Conservation (phyloP, 2,797 vertebrate genomes). For the Neosilurus mollespiculum region DNA sequence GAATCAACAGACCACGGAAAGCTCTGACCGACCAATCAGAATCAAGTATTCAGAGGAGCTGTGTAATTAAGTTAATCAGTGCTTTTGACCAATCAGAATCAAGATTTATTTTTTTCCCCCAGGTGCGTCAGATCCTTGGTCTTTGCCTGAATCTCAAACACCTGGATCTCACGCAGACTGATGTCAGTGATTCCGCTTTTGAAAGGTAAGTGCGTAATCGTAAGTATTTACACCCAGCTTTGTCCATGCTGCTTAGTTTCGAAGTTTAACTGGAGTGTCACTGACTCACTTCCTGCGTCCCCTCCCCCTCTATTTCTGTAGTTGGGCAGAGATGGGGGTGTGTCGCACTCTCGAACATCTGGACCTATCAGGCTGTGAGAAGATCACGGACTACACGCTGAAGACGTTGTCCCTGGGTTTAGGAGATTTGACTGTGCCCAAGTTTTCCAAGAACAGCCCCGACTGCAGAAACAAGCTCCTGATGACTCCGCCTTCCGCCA, state of each 20-base stretch:
- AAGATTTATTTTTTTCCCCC: neutral
- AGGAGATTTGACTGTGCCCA: conserved; percentile 75
- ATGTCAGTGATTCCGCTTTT: conserved; percentile 91
- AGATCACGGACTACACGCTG: conserved; percentile 86
- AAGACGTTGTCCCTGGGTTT: conserved; percentile 86
- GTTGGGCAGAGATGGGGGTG: conserved; percentile 84
- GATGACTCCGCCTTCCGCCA: conserved; percentile 64
- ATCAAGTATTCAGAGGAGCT: too few relatives aligned
- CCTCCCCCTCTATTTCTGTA: conserved; percentile 52
- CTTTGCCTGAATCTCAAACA: conserved; percentile 90
- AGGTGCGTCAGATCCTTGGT: conserved; percentile 93
- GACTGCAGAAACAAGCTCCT: conserved; percentile 73
- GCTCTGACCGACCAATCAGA: too few relatives aligned
- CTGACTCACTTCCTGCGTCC: neutral
- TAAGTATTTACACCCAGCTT: neutral
- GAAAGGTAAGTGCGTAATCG: conserved; percentile 78
- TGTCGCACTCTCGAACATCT: conserved; percentile 85
- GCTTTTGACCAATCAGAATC: too few relatives aligned
- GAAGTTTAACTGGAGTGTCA: neutral
- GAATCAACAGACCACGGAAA: too few relatives aligned
- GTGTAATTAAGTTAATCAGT: too few relatives aligned
- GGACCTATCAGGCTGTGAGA: conserved; percentile 95
- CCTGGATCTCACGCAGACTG: conserved; percentile 93
- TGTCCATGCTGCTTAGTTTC: neutral
- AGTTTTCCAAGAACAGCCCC: conserved; percentile 67